phyloP scores from a whole-genome alignment of 1,140 invertebrate genomes.

The Bathynomus jamesi region DNA sequence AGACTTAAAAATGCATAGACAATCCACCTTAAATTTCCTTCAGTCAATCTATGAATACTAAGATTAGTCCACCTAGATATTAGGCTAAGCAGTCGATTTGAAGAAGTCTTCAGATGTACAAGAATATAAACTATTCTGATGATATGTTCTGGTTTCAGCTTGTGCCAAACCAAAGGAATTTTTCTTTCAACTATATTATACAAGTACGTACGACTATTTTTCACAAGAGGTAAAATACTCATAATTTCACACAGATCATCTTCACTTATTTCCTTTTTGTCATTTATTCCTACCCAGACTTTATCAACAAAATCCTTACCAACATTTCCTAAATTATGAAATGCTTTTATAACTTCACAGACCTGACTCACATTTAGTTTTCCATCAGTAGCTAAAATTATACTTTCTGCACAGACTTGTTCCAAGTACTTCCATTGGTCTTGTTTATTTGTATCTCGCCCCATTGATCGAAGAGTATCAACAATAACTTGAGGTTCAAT shows the following conservation, averaged over 20 bases:
- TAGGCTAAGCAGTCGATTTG: slow-evolving; percentile 45
- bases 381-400: slow-evolving; percentile 54
- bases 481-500: slow-evolving; percentile 45
- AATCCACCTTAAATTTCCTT: slow-evolving; percentile 53
- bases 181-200: slow-evolving; percentile 55
- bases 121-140: slow-evolving; percentile 50
- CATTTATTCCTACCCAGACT: slow-evolving; percentile 60
- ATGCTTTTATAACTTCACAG: slow-evolving; percentile 49
- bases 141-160: slow-evolving; percentile 50
- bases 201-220: slow-evolving; percentile 54
- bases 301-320: slow-evolving; percentile 50
- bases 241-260: slow-evolving; percentile 53
- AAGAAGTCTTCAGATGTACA: slow-evolving; percentile 43
- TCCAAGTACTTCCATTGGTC: slow-evolving; percentile 48
- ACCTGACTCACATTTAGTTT: slow-evolving; percentile 55
- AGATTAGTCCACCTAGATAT: slow-evolving; percentile 54
- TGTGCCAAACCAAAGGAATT: slow-evolving; percentile 50
- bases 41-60: slow-evolving; percentile 54
- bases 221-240: slow-evolving; percentile 51
- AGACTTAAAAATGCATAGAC: slow-evolving; percentile 51
- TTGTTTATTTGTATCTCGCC: slow-evolving; percentile 44
- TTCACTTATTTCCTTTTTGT: slow-evolving; percentile 51
- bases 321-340: slow-evolving; percentile 44
- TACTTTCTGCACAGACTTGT: slow-evolving; percentile 53
- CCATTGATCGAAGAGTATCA: slow-evolving; percentile 44